Percentiles rank a stretch among this genome's conserved stretches.
These are phyloP conservation scores for Leptatherina wallacei DNA, from an alignment of 2,797 vertebrate species.

Conservation along the genomic window DNA sequence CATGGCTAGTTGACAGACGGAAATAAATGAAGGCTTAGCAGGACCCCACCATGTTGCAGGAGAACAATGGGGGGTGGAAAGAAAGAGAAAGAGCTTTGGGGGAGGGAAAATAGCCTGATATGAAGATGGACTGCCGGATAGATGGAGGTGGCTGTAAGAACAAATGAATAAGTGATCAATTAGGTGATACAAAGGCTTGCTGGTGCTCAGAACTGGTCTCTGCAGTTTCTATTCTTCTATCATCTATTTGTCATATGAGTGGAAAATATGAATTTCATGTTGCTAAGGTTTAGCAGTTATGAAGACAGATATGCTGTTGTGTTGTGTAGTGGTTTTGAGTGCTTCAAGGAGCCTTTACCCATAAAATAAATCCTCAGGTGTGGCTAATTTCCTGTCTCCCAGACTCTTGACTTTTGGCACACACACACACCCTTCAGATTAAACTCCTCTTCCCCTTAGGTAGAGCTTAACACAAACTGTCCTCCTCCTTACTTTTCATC, in stretches of 20 bases:
- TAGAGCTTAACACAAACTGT: constrained; percentile 56
- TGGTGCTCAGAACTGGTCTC: neutral
- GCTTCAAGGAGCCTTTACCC: constrained; percentile 32
- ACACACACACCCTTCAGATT: constrained; percentile 18
- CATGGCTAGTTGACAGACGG: constrained; percentile 54
- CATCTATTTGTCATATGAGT: neutral
- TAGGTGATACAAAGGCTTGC: constrained; percentile 9
- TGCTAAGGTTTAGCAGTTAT: neutral
- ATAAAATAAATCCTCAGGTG: constrained; percentile 73
- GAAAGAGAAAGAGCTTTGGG: constrained; percentile 7
- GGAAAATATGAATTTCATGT: neutral
- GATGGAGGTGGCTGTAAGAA: constrained; percentile 1
- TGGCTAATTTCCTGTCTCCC: constrained; percentile 72
- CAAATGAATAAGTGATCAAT: constrained; percentile 16
- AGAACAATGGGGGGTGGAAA: constrained; percentile 16
- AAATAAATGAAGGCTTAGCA: constrained; percentile 59
- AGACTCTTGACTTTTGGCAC: constrained; percentile 64
- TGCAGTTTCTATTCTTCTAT: neutral
- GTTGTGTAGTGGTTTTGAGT: constrained; percentile 7
- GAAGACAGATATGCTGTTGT: neutral
- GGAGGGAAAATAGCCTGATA: constrained; percentile 24
- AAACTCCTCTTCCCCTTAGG: constrained; percentile 31
- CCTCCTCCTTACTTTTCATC: constrained; percentile 57
- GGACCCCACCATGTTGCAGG: constrained; percentile 14
- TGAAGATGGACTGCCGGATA: constrained; percentile 39